Evolutionary conservation across 2,888 invertebrate genomes (phyloP), one percentile per base, ranked within the genome.

Genomic region (Balanococcus diminutus): DNA sequence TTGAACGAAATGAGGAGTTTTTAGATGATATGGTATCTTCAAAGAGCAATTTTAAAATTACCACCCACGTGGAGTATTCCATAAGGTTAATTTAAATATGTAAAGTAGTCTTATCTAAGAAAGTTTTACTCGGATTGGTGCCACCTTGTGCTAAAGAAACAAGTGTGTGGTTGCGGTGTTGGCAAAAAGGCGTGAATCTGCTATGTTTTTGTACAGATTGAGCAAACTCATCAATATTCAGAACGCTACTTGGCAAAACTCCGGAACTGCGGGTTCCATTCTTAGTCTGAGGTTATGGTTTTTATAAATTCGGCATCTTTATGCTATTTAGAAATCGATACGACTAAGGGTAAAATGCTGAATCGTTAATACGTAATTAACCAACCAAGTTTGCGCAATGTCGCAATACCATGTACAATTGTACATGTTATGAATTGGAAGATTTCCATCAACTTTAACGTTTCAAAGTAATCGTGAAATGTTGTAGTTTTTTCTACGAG

Each of bases 81-180:
- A 67, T 67, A 67, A 67, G 67, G 67, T 67, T 67, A 67, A 67
- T 67, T 67, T 67, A 67, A 67, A 67, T 67, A 67, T 67, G 67
- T 67, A 67, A 67, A 67, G 28, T 31, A 67, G 67, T 28, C 67
- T 67, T 67, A 67, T 67, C 67, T 56, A 3, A 5, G 14, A 67
- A 67, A 67, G 67, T 67, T 67, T 31, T 16, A 67, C 25, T 11
- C 28, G 14, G 67, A 67, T 67, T 67, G 14, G 28, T 31, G 67
- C 22, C 51, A 3, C 14, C 14, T 8, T 56, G 22, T 22, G 22
- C 56, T 4, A 19, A 36, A 56, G 22, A 56, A 2, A 19, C 67
- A 67, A 67, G 67, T 28, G 6, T 31, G 28, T 67, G 28, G 19
- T 11, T 31, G 28, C 28, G 28, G 19, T 11, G 56, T 9, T 67